Conservation (phyloP, 2,113 vertebrate species). For the Cyprinus carpio region DNA sequence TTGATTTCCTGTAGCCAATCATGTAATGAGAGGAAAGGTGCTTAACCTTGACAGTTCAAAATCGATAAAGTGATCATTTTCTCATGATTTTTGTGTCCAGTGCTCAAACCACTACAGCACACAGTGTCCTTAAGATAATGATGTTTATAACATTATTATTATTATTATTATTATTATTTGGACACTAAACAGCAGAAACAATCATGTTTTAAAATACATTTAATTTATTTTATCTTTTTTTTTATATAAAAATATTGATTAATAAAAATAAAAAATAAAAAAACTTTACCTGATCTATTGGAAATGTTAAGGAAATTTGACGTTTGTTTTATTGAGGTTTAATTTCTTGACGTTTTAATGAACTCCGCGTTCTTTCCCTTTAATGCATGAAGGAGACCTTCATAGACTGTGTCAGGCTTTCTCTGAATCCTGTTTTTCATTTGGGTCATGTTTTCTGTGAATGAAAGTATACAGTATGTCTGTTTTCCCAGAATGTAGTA, state of each 20-base stretch:
- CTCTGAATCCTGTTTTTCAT: not conserved
- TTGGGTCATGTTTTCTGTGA: conserved; percentile 10
- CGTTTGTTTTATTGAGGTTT: not conserved
- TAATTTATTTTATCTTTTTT: conserved; percentile 20
- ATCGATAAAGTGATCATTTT: not conserved
- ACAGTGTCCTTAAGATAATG: conserved; percentile 47
- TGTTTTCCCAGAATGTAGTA: conserved; percentile 37
- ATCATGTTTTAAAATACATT: conserved; percentile 55
- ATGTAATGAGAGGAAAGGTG: conserved; percentile 1
- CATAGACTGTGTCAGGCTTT: conserved; percentile 8
- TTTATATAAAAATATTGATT: conserved; percentile 18
- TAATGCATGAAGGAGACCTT: conserved; percentile 25
- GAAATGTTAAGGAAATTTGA: not conserved
- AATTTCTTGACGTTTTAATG: conserved; percentile 27
- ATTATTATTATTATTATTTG: conserved; percentile 29
- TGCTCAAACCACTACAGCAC: conserved; percentile 54
- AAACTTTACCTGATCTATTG: not conserved
- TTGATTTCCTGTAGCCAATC: not conserved
- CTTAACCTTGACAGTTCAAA: not conserved
- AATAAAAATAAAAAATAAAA: conserved; percentile 11
- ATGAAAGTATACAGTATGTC: conserved; percentile 14
- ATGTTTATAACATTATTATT: conserved; percentile 42
- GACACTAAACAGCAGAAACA: conserved; percentile 48
- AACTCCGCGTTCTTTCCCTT: conserved; percentile 26
- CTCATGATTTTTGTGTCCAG: conserved; percentile 24